Conservation (phyloP, 2,113 vertebrate genomes). For the Myxocyprinus asiaticus region DNA sequence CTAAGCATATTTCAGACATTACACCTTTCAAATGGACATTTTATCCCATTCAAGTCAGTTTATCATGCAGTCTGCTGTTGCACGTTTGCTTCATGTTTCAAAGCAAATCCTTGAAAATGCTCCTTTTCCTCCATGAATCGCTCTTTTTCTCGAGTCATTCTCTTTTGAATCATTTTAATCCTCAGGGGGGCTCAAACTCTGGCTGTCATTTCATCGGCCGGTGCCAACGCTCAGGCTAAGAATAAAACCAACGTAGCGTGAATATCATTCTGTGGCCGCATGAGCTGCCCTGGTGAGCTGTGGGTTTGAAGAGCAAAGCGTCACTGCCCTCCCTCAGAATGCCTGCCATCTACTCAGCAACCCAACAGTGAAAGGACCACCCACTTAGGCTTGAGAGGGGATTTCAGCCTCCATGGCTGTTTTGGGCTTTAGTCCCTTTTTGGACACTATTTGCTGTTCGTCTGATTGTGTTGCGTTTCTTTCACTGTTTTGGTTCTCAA, state of each 20-base stretch:
- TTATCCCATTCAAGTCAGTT: constrained; percentile 33
- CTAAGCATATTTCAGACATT: neutral
- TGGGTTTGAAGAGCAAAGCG: constrained; percentile 74
- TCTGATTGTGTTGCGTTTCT: constrained; percentile 36
- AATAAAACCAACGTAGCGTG: constrained; percentile 84
- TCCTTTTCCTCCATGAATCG: constrained; percentile 34
- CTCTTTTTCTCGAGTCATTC: constrained; percentile 26
- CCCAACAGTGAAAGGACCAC: constrained; percentile 81
- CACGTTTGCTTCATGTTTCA: constrained; percentile 52
- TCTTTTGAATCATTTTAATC: constrained; percentile 77
- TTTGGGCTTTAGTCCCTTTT: constrained; percentile 72
- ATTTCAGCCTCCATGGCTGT: constrained; percentile 57
- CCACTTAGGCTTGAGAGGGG: constrained; percentile 81
- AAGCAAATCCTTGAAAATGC: constrained; percentile 51
- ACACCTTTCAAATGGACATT: constrained; percentile 16
- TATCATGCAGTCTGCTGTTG: constrained; percentile 46
- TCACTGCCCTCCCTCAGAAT: constrained; percentile 69
- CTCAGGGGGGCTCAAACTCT: constrained; percentile 71
- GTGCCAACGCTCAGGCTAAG: constrained; percentile 74
- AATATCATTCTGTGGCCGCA: constrained; percentile 82
- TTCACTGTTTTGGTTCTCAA: constrained; percentile 52
- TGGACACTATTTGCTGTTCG: constrained; percentile 68
- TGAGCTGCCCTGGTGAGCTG: constrained; percentile 73
- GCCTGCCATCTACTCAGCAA: constrained; percentile 79
- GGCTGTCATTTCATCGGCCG: constrained; percentile 75